phyloP scores from a whole-genome alignment of 2,797 vertebrate species.

The Oreochromis grahami region DNA sequence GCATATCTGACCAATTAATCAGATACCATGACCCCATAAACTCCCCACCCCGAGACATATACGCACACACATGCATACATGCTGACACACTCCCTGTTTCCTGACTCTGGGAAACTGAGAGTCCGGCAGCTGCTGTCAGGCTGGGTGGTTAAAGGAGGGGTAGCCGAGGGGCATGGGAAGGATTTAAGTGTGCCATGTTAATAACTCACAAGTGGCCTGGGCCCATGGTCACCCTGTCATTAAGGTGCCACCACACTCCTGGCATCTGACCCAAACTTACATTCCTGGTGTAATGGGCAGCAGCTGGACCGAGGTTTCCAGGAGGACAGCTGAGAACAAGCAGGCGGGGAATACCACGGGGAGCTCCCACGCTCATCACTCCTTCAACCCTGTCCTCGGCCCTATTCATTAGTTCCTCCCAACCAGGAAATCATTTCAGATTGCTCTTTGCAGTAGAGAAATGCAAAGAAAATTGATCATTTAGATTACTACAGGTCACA shows the following conservation, averaged over 20 bases:
- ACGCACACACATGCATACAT: slow-evolving; percentile 16
- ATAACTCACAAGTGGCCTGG: slow-evolving; percentile 75
- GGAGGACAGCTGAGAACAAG: slow-evolving; percentile 79
- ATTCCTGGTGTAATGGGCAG: slow-evolving; percentile 82
- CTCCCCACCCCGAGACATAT: slow-evolving; percentile 36
- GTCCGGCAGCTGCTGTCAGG: slow-evolving; percentile 67
- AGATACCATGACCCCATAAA: slow-evolving; percentile 57
- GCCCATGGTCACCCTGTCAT: slow-evolving; percentile 69
- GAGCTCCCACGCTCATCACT: slow-evolving; percentile 56
- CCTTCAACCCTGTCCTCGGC: slow-evolving; percentile 14
- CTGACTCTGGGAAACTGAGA: slow-evolving; percentile 58
- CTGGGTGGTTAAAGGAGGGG: slow-evolving; percentile 29
- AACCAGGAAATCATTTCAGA: slow-evolving; percentile 35
- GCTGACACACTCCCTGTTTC: slow-evolving; percentile 55
- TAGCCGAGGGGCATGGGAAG: slow-evolving; percentile 61
- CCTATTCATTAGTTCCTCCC: background rate
- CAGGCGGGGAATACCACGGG: slow-evolving; percentile 29
- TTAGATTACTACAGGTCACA: background rate
- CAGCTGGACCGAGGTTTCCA: slow-evolving; percentile 77
- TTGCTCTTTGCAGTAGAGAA: background rate
- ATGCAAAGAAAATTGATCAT: slow-evolving; percentile 4
- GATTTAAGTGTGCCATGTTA: slow-evolving; percentile 71
- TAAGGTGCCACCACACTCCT: slow-evolving; percentile 73
- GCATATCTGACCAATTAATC: slow-evolving; percentile 64
- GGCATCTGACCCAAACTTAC: slow-evolving; percentile 75